These are phyloP conservation scores for Enteromius radiatus DNA, from an alignment of 2,797 vertebrate species.

Conservation along the genomic window DNA sequence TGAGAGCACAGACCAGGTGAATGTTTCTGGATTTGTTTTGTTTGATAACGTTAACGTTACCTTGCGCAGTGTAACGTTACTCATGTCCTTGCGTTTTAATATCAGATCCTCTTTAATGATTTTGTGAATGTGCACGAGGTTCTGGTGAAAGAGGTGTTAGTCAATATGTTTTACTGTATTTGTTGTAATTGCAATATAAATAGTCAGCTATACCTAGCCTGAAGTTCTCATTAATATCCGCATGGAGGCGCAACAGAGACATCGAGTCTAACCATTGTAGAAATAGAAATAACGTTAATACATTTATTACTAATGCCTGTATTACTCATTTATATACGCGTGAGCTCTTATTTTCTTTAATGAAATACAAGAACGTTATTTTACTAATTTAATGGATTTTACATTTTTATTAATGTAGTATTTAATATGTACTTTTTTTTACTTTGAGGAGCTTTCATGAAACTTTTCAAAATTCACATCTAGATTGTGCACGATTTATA, in stretches of 20 bases:
- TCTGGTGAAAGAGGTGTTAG: not conserved
- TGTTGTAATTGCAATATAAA: not conserved
- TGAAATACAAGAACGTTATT: not conserved
- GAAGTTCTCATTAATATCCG: not conserved
- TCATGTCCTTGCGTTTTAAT: not conserved
- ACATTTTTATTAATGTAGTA: not conserved
- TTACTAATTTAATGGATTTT: no score
- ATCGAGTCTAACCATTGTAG: not conserved
- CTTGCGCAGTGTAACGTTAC: not conserved
- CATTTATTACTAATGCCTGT: not conserved
- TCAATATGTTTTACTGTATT: not conserved
- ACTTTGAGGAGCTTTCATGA: not conserved
- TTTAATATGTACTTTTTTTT: not conserved
- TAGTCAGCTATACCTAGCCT: not conserved
- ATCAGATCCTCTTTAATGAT: not conserved
- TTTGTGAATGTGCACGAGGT: not conserved
- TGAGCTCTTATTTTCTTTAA: not conserved
- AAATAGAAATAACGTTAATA: not conserved
- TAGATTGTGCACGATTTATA: not conserved
- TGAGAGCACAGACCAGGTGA: constrained; percentile 20
- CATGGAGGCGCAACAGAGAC: no score
- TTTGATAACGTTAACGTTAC: not conserved
- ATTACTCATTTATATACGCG: not conserved
- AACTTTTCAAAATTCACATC: not conserved
- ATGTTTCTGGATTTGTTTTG: not conserved